Conservation (phyloP, 1,140 invertebrate genomes). For the Brachionus rubens region DNA sequence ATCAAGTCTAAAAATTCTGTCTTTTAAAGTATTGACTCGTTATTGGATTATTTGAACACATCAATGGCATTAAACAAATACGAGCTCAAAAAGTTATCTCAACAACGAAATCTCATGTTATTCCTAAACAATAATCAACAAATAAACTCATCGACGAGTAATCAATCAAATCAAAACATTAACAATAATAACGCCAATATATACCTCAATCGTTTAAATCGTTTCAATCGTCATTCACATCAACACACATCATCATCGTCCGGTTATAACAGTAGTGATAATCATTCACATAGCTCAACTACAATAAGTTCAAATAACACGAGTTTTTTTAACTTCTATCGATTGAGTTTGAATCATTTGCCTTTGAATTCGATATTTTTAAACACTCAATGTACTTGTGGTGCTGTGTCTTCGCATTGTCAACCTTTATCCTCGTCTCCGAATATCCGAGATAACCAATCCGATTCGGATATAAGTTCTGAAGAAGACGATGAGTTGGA, state of each 20-base stretch:
- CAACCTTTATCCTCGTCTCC: background rate
- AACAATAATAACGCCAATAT: no score
- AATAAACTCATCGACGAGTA: background rate
- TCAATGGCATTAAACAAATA: conserved; percentile 42
- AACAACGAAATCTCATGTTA: conserved; percentile 11
- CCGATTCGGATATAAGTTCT: conserved; percentile 2
- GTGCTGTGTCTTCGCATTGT: background rate
- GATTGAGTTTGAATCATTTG: conserved; percentile 7
- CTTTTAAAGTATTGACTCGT: conserved; percentile 24
- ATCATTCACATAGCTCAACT: background rate
- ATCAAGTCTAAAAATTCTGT: background rate
- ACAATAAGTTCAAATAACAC: background rate
- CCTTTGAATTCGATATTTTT: background rate
- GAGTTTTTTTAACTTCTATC: conserved; percentile 27
- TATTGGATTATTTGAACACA: conserved; percentile 35
- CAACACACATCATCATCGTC: conserved; percentile 34
- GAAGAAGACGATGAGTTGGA: conserved; percentile 20
- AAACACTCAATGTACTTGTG: conserved; percentile 6
- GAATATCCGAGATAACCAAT: background rate
- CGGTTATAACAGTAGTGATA: conserved; percentile 27
- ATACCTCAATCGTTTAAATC: background rate
- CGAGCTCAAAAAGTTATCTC: conserved; percentile 24
- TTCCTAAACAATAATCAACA: conserved; percentile 23
- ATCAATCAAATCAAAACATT: background rate
- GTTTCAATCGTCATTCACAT: background rate